Base-by-base conservation (phyloP, 2,113 vertebrate species). In the Nesoenas mayeri region DNA sequence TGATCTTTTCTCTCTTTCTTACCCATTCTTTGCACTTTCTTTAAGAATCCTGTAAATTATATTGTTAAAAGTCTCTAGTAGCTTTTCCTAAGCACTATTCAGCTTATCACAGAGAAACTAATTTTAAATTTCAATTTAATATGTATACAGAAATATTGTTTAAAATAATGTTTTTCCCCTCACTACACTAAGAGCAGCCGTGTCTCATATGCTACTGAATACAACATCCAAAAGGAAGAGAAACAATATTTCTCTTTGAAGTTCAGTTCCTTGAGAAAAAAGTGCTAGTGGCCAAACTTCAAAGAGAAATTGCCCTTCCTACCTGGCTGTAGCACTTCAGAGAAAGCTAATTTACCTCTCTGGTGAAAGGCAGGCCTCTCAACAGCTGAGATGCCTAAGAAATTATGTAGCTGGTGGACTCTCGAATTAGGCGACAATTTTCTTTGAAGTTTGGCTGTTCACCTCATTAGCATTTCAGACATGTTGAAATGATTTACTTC, bases 361-460 rank as follows among this genome's bases (percentile, higher is more conserved):
- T 65, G 53, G 91, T 75, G 88, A 95, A 96, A 95, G 67, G 54
- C 61, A 91, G 85, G 61, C 57, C 64, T 84, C 85, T 85, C 60
- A 93, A 84, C 69, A 91, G 44, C 51, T 0, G 0, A 80, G 79
- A 42, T 80, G 73, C 58, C 66, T 88, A 58, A 70, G 90, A 92
- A 91, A 64, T 84, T 5, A 70, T 89, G 42, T 44, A 91, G 57
- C 57, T 95, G 69, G 91, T 97, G 65, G 91, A 91, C 73, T 89
- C 72, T 47, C 57, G 84, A 96, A 95, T 78, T 74, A 92, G 57
- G 67, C 54, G 53, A 84, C 32, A 40, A 81, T 72, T 90, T 86
- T 86, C 96, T 97, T 97, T 97, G 95, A 97, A 96, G 96, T 73
- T 74, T 89, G 69, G 32, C 74, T 71, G 14, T 18, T 78, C 40